phyloP scores from a whole-genome alignment of 2,113 vertebrate species.

The Phalacrocorax brasilianus region DNA sequence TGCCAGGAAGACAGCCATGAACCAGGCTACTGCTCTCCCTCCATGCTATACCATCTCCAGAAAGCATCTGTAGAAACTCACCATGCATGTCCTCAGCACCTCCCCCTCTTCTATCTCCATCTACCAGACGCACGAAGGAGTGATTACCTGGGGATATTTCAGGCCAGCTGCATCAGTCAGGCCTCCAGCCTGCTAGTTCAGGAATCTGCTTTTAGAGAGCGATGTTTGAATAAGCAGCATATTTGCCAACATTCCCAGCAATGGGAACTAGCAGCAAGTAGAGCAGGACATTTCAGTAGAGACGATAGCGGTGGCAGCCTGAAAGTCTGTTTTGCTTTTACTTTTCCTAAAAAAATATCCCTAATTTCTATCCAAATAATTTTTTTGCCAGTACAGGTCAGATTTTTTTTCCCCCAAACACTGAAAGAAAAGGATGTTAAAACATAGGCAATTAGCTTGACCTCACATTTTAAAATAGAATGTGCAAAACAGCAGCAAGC shows the following conservation, averaged over 20 bases:
- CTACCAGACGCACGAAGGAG: background rate
- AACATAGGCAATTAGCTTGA: background rate
- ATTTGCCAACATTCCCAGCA: background rate
- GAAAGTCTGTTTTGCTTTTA: background rate
- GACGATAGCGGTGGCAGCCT: background rate
- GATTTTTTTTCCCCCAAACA: fast-evolving
- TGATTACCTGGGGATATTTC: background rate
- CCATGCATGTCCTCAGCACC: fast-evolving
- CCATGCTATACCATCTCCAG: no score
- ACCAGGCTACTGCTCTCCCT: background rate
- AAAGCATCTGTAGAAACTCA: background rate
- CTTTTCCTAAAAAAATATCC: background rate
- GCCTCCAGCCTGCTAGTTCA: background rate
- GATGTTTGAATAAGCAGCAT: background rate
- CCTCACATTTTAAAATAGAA: background rate
- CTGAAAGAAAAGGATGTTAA: background rate
- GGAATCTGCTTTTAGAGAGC: background rate
- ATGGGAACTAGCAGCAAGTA: background rate
- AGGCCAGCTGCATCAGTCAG: background rate
- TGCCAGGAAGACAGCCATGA: background rate
- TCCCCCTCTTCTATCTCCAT: background rate
- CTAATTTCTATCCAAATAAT: background rate
- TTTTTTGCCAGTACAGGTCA: background rate
- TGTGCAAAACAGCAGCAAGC: background rate
- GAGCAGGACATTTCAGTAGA: background rate